These are phyloP conservation scores for Ruditapes philippinarum DNA, from an alignment of 1,140 invertebrate species.

Conservation along the genomic window DNA sequence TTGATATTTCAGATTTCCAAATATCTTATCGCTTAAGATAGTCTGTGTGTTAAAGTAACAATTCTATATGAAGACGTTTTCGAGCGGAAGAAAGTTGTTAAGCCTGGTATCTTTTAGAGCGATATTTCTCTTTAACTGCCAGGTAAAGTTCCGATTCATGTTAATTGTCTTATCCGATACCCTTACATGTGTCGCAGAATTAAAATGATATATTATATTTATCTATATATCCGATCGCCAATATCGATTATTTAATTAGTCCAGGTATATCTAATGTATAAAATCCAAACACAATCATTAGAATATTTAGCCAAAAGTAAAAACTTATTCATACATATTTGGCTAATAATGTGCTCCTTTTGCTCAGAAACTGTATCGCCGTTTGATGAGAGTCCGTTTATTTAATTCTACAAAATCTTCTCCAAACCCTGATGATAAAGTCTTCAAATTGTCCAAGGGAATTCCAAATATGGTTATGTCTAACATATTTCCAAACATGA, in stretches of 20 bases:
- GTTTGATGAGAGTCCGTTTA: conserved; percentile 25
- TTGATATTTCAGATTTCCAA: too few species aligned
- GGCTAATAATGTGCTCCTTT: neutral
- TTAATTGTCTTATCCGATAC: too few species aligned
- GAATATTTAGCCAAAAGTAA: neutral
- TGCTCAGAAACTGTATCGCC: neutral
- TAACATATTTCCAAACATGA: conserved; percentile 39
- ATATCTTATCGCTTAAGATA: too few species aligned
- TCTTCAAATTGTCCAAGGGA: conserved; percentile 59
- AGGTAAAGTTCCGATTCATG: too few species aligned
- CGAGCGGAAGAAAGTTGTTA: too few species aligned
- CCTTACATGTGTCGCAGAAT: too few species aligned
- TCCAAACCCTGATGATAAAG: conserved; percentile 50
- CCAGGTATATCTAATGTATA: neutral
- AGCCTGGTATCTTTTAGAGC: too few species aligned
- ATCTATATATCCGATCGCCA: too few species aligned
- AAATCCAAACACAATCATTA: neutral
- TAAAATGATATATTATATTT: too few species aligned
- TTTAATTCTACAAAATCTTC: conserved; percentile 39
- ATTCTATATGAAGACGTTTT: too few species aligned
- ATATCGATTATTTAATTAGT: neutral
- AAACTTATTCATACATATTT: neutral
- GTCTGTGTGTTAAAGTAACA: too few species aligned
- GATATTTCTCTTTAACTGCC: too few species aligned
- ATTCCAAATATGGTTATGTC: conserved; percentile 46